A percentile compares a stretch with the other conserved stretches of the same genome.
phyloP scores from a whole-genome alignment of 2,797 vertebrate species.

The Peromyscus nudipes region DNA sequence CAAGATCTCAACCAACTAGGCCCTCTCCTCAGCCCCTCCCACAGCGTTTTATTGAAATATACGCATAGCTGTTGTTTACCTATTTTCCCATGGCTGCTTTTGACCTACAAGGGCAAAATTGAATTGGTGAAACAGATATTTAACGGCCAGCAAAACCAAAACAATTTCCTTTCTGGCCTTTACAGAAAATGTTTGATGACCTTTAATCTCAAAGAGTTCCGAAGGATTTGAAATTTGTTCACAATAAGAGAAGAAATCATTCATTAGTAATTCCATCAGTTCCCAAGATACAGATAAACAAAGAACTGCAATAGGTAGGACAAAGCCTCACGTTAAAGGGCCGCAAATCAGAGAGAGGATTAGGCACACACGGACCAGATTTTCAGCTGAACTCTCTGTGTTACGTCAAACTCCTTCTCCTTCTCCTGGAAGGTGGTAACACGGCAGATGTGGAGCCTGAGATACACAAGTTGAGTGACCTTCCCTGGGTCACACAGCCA shows the following conservation, averaged over 20 bases:
- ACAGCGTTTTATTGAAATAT: background rate
- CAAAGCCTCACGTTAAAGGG: background rate
- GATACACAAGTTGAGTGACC: background rate
- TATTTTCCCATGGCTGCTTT: background rate
- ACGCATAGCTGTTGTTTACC: background rate
- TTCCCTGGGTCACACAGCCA: background rate
- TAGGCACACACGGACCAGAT: background rate
- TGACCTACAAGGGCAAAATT: background rate
- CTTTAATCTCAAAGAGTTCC: background rate
- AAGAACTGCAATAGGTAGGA: background rate
- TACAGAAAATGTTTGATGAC: background rate
- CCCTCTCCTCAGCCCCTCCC: background rate
- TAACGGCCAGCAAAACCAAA: background rate
- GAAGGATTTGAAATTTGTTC: slow-evolving; percentile 1
- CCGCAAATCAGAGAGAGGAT: background rate
- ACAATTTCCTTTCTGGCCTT: background rate
- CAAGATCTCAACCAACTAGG: background rate
- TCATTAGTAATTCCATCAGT: background rate
- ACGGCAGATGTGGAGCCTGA: background rate
- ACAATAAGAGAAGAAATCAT: background rate
- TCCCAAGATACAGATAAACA: background rate
- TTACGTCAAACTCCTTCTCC: background rate
- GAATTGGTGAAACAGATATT: background rate
- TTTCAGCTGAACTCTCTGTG: background rate
- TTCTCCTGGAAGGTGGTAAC: background rate